These are phyloP conservation scores for Listronotus bonariensis DNA, from an alignment of 1,140 invertebrate genomes.

Conservation along the genomic window DNA sequence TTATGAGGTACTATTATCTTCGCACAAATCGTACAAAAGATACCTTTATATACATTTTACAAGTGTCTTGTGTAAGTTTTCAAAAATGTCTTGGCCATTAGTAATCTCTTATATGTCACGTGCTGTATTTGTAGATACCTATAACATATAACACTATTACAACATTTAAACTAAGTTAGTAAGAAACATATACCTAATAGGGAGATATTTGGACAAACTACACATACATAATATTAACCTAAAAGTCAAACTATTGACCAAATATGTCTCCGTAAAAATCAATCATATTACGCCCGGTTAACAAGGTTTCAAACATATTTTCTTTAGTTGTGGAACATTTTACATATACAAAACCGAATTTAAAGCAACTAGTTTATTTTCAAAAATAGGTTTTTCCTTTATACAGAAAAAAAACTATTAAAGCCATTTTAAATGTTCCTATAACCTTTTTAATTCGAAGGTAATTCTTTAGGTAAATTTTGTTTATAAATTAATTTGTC, in stretches of 20 bases:
- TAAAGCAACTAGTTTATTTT: no score
- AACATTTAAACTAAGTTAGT: slow-evolving; percentile 13
- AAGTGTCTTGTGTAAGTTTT: no score
- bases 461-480: no score
- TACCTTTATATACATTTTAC: no score
- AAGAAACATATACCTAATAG: not conserved
- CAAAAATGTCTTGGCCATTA: no score
- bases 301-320: slow-evolving; percentile 41
- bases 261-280: slow-evolving; percentile 3
- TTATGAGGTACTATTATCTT: no score
- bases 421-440: no score
- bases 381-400: not conserved
- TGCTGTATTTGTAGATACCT: not conserved
- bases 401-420: not conserved
- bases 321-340: slow-evolving; percentile 10
- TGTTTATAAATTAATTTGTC: no score
- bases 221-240: slow-evolving; percentile 9
- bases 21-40: no score
- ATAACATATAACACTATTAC: slow-evolving; percentile 19
- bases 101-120: not conserved
- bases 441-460: no score
- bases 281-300: slow-evolving; percentile 34
- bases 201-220: slow-evolving; percentile 15
- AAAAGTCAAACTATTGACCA: no score
- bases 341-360: slow-evolving; percentile 2